A percentile compares a stretch with the other conserved stretches of the same genome.
Evolutionary conservation across 2,113 vertebrate species (phyloP).

Genomic region (Malaclemys terrapin): DNA sequence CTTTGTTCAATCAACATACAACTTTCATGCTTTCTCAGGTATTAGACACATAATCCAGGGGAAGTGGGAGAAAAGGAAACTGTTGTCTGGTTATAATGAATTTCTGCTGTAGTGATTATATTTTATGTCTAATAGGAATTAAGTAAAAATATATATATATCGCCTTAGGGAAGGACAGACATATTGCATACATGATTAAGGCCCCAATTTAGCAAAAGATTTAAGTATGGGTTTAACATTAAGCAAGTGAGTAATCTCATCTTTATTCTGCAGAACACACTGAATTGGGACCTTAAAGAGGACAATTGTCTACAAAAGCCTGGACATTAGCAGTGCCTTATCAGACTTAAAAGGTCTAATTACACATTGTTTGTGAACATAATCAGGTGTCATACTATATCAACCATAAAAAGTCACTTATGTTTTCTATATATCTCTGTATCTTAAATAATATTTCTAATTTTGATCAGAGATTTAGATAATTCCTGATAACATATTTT

Average conservation of each 20-base stretch:
- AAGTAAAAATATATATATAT: background rate
- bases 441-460: background rate
- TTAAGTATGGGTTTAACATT: background rate
- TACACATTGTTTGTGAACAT: background rate
- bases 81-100: background rate
- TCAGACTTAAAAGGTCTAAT: background rate
- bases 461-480: background rate
- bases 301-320: accelerated
- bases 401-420: background rate
- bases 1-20: background rate
- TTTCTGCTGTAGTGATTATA: background rate
- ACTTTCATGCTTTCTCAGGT: background rate
- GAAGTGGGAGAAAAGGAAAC: accelerated
- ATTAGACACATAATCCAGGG: background rate
- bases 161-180: background rate
- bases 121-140: background rate
- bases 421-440: background rate
- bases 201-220: background rate
- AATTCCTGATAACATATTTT: background rate
- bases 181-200: accelerated
- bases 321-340: background rate
- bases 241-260: background rate
- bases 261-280: accelerated
- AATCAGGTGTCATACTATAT: background rate
- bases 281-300: background rate